These are phyloP conservation scores for Latrodectus hesperus DNA, from an alignment of 2,888 invertebrate genomes.

Conservation along the genomic window DNA sequence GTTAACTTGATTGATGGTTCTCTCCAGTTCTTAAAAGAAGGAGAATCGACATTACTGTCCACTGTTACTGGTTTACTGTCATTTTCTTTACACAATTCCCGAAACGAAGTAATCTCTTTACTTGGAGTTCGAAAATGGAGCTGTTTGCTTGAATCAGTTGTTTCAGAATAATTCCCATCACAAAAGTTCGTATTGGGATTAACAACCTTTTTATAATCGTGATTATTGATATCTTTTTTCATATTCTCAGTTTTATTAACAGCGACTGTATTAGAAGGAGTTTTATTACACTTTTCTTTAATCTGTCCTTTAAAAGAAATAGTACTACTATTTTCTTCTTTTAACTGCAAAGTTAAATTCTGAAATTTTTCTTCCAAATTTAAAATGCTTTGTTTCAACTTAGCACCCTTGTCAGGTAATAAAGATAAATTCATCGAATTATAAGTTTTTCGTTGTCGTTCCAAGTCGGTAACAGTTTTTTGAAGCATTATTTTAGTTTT, in stretches of 20 bases:
- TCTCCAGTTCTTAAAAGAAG: constrained; percentile 51
- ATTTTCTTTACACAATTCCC: constrained; percentile 12
- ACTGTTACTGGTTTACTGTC: constrained; percentile 32
- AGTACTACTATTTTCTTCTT: constrained; percentile 24
- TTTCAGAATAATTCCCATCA: neutral
- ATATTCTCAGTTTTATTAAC: neutral
- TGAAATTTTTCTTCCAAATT: constrained; percentile 68
- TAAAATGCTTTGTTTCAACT: constrained; percentile 65
- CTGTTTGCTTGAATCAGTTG: neutral
- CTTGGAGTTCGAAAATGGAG: neutral
- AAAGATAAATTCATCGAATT: constrained; percentile 55
- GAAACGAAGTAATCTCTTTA: constrained; percentile 25
- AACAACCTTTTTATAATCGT: too few relatives aligned
- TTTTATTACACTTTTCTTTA: neutral
- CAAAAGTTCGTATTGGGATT: neutral
- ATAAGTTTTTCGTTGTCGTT: constrained; percentile 53
- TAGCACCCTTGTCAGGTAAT: constrained; percentile 71
- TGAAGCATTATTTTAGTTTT: neutral
- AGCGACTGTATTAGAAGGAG: neutral
- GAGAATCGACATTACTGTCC: constrained; percentile 41
- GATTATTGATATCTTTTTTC: neutral
- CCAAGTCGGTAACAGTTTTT: neutral
- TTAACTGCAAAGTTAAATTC: constrained; percentile 21
- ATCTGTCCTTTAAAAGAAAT: neutral
- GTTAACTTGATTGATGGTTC: constrained; percentile 10